Base-by-base conservation (phyloP, 2,797 vertebrate genomes). In the Fistularia commersonii region DNA sequence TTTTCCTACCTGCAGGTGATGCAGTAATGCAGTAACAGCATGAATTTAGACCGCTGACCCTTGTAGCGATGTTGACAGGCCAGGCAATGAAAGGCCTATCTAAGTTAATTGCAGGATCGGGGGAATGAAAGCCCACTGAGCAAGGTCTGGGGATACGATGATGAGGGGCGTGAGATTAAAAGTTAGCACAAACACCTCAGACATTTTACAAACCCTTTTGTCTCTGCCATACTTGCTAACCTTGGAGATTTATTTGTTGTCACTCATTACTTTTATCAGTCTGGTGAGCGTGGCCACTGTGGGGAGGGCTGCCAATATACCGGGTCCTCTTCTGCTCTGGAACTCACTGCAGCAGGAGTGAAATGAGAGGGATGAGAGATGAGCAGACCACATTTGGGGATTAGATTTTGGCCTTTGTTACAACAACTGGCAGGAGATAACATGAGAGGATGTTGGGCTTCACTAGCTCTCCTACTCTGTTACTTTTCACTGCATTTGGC, bases 1-100 rank as follows among this genome's bases (percentile, higher is more conserved):
- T 80, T 87, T 72, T 86, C 85, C 82, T 82, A 83, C 69, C 73
- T 70, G 74, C 67, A 64, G 69, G 81, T 71, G 74, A 51, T 59
- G 72, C 36, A 35, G 76, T 81, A 75, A 89, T 89, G 84, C 80
- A 72, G 68, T 89, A 84, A 64, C 74, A 68, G 72, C 64, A 11
- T 45, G 54, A 79, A 86, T 86, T 86, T 87, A 87, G 64, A 76
- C 77, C 65, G 74, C 78, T 84, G 82, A 86, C 83, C 76, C 62
- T 37, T 72, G 79, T 69, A 74, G 78, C 69, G 61, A 74, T 66
- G 14, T 51, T 77, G 77, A 76, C 77, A 66, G 74, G 72, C 58
- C 40, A 15, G 40, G 67, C 57, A 41, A 79, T 77, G 75, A 80
- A 83, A 77, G 72, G 67, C 70, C 58, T 76, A 68, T 85, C 79